Evolutionary conservation across 2,888 invertebrate species (phyloP).

Genomic region (Matsumyia berberina): DNA sequence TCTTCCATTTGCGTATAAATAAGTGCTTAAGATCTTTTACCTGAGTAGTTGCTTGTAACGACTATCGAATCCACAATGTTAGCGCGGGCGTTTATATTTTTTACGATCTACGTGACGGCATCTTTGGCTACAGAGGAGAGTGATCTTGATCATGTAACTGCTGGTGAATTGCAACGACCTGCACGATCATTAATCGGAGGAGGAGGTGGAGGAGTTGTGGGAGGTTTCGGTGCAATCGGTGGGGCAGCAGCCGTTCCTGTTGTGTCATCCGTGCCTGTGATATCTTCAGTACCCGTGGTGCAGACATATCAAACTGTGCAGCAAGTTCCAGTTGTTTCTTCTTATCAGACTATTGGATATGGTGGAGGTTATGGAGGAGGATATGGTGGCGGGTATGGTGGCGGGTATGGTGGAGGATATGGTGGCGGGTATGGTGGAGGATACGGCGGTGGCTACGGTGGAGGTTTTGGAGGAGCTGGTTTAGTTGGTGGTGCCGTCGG

Average conservation of each 20-base stretch:
- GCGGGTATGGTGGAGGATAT: conserved; percentile 36
- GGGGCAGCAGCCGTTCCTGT: conserved; percentile 42
- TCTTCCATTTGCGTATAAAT: conserved; percentile 55
- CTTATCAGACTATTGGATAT: conserved; percentile 75
- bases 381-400: conserved; percentile 25
- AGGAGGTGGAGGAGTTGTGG: conserved; percentile 18
- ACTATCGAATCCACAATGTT: conserved; percentile 44
- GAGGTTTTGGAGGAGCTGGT: conserved; percentile 20
- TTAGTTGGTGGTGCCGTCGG: conserved; percentile 54
- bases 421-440: conserved; percentile 40
- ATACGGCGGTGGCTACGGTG: neutral
- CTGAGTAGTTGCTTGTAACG: conserved; percentile 32
- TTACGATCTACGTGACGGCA: conserved; percentile 11
- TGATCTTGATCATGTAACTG: no score
- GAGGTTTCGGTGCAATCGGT: conserved; percentile 32
- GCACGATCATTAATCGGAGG: conserved; percentile 29
- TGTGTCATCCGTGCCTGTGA: conserved; percentile 60
- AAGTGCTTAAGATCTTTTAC: conserved; percentile 30
- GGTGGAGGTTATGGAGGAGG: conserved; percentile 47
- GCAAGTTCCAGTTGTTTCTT: conserved; percentile 78
- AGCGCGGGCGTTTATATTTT: conserved; percentile 26
- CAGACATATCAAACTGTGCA: conserved; percentile 77
- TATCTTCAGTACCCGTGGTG: conserved; percentile 70
- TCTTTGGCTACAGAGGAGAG: conserved; percentile 9
- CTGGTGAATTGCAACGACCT: neutral